Percentiles rank a stretch among this genome's conserved stretches.
Evolutionary conservation across 2,797 vertebrate genomes (phyloP).

Genomic region (Adelosebastes latens): DNA sequence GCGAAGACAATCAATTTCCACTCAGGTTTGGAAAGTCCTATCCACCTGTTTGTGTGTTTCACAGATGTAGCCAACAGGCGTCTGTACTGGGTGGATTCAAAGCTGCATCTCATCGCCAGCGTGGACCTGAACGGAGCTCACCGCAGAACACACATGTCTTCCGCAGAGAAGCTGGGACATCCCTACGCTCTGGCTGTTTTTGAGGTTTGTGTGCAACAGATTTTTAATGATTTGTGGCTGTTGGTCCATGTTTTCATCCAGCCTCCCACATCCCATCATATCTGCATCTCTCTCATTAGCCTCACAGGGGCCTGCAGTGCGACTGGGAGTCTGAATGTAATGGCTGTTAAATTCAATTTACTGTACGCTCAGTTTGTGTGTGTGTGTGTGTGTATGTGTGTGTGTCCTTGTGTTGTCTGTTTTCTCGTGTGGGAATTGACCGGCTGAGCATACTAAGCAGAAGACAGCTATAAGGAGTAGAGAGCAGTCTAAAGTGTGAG

Average conservation of each 20-base stretch:
- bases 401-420: conserved; percentile 65
- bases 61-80: conserved; percentile 93
- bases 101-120: conserved; percentile 93
- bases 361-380: conserved; percentile 61
- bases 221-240: neutral
- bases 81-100: conserved; percentile 98
- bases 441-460: conserved; percentile 42
- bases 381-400: conserved; percentile 42
- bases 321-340: conserved; percentile 31
- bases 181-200: conserved; percentile 96
- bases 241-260: conserved; percentile 5
- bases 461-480: conserved; percentile 17
- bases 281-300: conserved; percentile 38
- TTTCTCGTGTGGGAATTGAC: conserved; percentile 7
- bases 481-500: conserved; percentile 25
- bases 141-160: conserved; percentile 91
- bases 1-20: conserved; percentile 57
- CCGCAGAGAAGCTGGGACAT: conserved; percentile 89
- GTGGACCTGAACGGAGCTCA: conserved; percentile 93
- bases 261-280: conserved; percentile 41
- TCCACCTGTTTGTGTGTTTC: conserved; percentile 23
- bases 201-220: conserved; percentile 84
- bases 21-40: conserved; percentile 35
- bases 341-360: conserved; percentile 51
- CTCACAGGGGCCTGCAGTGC: conserved; percentile 16